A percentile compares a stretch with the other conserved stretches of the same genome.
These are phyloP conservation scores for Parasteatoda tepidariorum DNA, from an alignment of 1,140 invertebrate species.

Conservation along the genomic window DNA sequence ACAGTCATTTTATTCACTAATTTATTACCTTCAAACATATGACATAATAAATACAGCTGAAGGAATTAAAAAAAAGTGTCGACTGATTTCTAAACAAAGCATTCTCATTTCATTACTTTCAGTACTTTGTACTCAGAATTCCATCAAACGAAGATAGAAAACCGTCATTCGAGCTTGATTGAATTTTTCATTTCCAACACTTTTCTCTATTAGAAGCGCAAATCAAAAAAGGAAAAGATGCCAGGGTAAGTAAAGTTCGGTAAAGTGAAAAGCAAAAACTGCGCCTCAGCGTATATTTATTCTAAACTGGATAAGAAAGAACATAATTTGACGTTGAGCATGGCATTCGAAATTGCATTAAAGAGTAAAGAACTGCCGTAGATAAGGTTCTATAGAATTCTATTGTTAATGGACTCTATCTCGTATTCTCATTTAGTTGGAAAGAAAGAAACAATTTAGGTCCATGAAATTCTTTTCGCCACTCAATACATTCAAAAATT, in stretches of 20 bases:
- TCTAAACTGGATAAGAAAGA: slow-evolving; percentile 2
- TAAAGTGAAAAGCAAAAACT: not conserved
- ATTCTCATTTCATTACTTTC: too few species aligned
- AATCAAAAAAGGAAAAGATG: slow-evolving; percentile 4
- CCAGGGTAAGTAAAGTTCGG: not conserved
- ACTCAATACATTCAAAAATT: too few species aligned
- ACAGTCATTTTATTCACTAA: too few species aligned
- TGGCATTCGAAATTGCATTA: slow-evolving; percentile 18
- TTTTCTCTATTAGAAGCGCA: not conserved
- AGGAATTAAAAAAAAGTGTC: not conserved
- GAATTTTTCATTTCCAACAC: slow-evolving; percentile 7
- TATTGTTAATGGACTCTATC: not conserved
- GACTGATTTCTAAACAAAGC: slow-evolving; percentile 8
- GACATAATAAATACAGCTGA: not conserved
- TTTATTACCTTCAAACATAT: too few species aligned
- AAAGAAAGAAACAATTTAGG: too few species aligned
- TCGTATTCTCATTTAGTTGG: not conserved
- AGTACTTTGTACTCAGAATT: too few species aligned
- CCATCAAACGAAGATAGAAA: too few species aligned
- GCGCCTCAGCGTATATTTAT: not conserved
- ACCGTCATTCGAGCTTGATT: slow-evolving; percentile 4
- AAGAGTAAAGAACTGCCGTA: not conserved
- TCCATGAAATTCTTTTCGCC: too few species aligned
- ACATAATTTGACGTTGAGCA: slow-evolving; percentile 29
- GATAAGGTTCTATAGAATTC: not conserved